Evolutionary conservation across 2,888 invertebrate species (phyloP).

Genomic region (Nephrotoma appendiculata): DNA sequence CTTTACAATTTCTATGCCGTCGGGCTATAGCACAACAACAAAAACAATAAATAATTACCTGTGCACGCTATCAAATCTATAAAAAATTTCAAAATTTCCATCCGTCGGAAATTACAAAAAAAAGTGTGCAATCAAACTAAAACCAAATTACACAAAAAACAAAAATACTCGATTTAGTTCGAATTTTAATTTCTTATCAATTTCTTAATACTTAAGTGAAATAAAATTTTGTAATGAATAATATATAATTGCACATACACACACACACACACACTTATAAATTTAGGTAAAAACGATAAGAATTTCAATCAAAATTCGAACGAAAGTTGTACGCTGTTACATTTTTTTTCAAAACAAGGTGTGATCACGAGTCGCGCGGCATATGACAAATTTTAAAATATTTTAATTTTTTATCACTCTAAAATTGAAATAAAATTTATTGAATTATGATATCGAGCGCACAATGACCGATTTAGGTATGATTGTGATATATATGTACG

Average conservation of each 20-base stretch:
- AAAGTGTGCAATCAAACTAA: neutral
- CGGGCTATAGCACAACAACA: neutral
- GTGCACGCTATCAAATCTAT: neutral
- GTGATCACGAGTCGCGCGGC: neutral
- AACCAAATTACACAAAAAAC: neutral
- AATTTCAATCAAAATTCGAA: neutral
- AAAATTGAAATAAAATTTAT: neutral
- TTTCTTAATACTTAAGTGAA: neutral
- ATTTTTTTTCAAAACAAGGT: neutral
- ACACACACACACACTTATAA: neutral
- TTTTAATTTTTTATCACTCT: neutral
- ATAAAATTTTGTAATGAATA: neutral
- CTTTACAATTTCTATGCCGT: neutral
- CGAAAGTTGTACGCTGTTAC: neutral
- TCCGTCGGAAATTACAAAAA: neutral
- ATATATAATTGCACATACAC: neutral
- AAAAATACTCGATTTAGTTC: neutral
- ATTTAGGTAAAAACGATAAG: neutral
- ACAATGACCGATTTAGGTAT: neutral
- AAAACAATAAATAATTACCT: neutral
- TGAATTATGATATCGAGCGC: neutral
- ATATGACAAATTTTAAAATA: neutral
- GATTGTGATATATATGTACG: too few relatives aligned
- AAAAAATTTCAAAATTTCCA: neutral
- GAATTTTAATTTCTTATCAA: neutral